Evolutionary conservation across 2,797 vertebrate genomes (phyloP).

Genomic region (Australoheros facetus): DNA sequence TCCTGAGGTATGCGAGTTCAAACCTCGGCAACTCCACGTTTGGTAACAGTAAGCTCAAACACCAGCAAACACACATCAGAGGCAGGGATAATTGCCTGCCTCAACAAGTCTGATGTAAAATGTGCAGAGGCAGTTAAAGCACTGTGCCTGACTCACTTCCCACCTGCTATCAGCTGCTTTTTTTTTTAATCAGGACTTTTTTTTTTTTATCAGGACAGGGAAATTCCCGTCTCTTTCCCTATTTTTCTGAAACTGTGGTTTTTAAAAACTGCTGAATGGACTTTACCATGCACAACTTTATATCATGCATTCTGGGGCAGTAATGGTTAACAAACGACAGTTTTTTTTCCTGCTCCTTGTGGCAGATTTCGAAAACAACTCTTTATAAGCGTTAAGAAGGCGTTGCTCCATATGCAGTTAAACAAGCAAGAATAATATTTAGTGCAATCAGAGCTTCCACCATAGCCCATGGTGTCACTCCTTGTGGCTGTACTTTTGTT

Average conservation of each 20-base stretch:
- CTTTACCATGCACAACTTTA: not conserved
- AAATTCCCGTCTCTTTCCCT: slow-evolving; percentile 64
- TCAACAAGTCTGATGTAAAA: slow-evolving; percentile 68
- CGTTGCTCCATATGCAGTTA: slow-evolving; percentile 53
- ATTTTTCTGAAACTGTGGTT: slow-evolving; percentile 28
- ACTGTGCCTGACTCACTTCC: slow-evolving; percentile 76
- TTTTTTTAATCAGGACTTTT: slow-evolving; percentile 16
- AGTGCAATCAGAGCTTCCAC: slow-evolving; percentile 48
- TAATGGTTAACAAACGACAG: not conserved
- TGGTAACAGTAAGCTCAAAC: slow-evolving; percentile 12
- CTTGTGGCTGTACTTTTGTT: slow-evolving; percentile 66
- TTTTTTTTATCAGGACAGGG: slow-evolving; percentile 52
- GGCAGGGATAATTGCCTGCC: slow-evolving; percentile 50
- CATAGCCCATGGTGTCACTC: slow-evolving; percentile 52
- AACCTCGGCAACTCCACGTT: slow-evolving; percentile 27
- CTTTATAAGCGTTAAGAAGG: slow-evolving; percentile 62
- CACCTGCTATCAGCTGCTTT: slow-evolving; percentile 69
- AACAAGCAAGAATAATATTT: slow-evolving; percentile 67
- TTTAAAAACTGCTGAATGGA: slow-evolving; percentile 38
- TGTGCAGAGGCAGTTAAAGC: slow-evolving; percentile 50
- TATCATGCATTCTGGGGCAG: not conserved
- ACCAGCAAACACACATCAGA: slow-evolving; percentile 52
- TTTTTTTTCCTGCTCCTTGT: slow-evolving; percentile 22
- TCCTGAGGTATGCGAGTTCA: slow-evolving; percentile 34
- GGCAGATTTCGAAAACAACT: slow-evolving; percentile 59